Percentiles rank a stretch among this genome's conserved stretches.
Conservation (phyloP, 2,113 vertebrate species). For the Lontra canadensis region DNA sequence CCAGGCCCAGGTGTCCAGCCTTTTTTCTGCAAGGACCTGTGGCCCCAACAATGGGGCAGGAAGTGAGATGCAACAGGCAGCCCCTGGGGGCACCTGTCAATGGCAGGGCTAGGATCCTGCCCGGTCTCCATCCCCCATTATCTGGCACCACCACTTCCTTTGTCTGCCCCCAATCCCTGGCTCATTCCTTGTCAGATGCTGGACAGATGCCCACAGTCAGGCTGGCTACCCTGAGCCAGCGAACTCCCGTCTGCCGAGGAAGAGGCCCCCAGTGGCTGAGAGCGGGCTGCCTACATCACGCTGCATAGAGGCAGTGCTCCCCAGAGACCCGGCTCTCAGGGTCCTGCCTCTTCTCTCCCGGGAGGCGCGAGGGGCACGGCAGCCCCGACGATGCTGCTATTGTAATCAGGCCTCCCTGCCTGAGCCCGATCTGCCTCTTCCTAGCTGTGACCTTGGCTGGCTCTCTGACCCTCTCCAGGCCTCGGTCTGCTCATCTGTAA, state of each 20-base stretch:
- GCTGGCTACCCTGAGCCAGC: background rate
- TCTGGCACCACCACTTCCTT: slow-evolving; percentile 74
- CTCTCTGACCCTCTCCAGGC: background rate
- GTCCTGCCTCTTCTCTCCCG: background rate
- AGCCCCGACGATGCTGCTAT: fast-evolving
- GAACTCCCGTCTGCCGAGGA: background rate
- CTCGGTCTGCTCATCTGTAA: background rate
- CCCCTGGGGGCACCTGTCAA: slow-evolving; percentile 41
- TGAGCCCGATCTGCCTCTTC: background rate
- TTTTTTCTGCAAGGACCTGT: background rate
- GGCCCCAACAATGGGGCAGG: slow-evolving; percentile 67
- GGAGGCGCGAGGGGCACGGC: background rate
- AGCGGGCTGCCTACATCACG: background rate
- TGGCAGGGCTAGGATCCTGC: slow-evolving; percentile 29
- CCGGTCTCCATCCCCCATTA: slow-evolving; percentile 54
- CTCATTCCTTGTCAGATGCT: background rate
- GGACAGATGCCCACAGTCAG: background rate
- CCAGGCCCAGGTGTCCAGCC: background rate
- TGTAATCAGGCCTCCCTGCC: background rate
- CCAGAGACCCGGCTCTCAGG: fast-evolving
- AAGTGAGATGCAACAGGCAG: slow-evolving; percentile 26
- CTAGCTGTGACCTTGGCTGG: background rate
- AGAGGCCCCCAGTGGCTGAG: background rate
- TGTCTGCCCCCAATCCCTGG: slow-evolving; percentile 36
- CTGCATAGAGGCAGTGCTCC: background rate